Base-by-base conservation (phyloP, 1,140 invertebrate species). In the Musca vetustissima region DNA sequence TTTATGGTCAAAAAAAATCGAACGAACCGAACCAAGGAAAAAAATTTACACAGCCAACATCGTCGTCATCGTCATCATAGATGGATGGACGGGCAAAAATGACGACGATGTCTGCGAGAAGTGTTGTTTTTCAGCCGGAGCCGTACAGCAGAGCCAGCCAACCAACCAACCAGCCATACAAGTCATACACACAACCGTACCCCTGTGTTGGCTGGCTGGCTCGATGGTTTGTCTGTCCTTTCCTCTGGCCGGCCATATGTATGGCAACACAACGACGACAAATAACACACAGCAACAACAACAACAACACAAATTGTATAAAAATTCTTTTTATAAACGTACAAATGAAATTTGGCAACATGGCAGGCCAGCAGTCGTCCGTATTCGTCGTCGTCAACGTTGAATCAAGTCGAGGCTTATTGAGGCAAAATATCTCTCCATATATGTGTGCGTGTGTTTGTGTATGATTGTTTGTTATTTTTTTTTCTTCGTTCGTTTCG, bases 281-380 rank as follows among this genome's bases (percentile, higher is more conserved):
- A 28, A 61, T 36, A 19, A 22, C 49, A 52, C 49, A 52, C 49
- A 52, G 6, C 49, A 13, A 0, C 49, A 52, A 2, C 49, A 52
- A 9, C 49, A 36, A 21, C 57, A 17, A n/a, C n/a, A 57, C 22
- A 57, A 28, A 14, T 28, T 59, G n/a, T 13, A 61, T 36, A 61
- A 61, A 59, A 61, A 61, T 61, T 61, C 57, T 61, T 61, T 32
- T 61, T 61, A 61, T 19, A 61, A 61, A 61, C 57, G 57, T 61
- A 61, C 36, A 28, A 36, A 61, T 21, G 57, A 61, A 61, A 61
- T 61, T 61, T 61, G 57, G 19, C 57, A 61, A 61, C 57, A 36
- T 19, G 9, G 57, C 57, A 19, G 32, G 19, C 36, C 14, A 8
- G 17, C 7, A n/a, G 17, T 21, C 14, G 17, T 32, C 14, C 21